A percentile compares a stretch with the other conserved stretches of the same genome.
These are phyloP conservation scores for Brachypterus glaber DNA, from an alignment of 2,888 invertebrate species.

Conservation along the genomic window DNA sequence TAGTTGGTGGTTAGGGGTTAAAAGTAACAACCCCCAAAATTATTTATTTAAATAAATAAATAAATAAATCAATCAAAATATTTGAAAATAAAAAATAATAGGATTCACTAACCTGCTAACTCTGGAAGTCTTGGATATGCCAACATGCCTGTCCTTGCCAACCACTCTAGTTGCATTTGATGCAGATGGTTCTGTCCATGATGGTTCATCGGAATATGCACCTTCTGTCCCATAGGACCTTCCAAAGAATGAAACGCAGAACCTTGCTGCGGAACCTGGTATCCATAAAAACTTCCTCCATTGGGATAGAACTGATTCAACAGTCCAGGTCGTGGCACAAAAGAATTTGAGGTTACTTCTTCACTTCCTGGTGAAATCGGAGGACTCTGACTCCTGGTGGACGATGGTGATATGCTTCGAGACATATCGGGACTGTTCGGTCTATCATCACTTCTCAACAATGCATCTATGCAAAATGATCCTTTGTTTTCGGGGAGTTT, in stretches of 20 bases:
- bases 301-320: constrained; percentile 40
- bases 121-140: constrained; percentile 84
- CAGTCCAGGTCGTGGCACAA: constrained; percentile 54
- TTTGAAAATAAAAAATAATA: too few relatives aligned
- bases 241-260: constrained; percentile 50
- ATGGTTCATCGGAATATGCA: constrained; percentile 39
- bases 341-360: constrained; percentile 46
- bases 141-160: constrained; percentile 86
- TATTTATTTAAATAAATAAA: too few relatives aligned
- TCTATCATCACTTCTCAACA: constrained; percentile 51
- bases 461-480: constrained; percentile 85
- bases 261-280: constrained; percentile 37
- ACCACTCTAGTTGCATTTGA: constrained; percentile 80
- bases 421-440: constrained; percentile 31
- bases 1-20: too few relatives aligned
- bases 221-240: constrained; percentile 43
- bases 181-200: constrained; percentile 51
- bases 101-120: constrained; percentile 59
- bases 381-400: constrained; percentile 64
- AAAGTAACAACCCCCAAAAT: too few relatives aligned
- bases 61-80: too few relatives aligned
- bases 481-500: constrained; percentile 42
- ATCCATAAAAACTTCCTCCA: constrained; percentile 33
- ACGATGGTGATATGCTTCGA: constrained; percentile 40
- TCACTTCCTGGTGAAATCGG: constrained; percentile 82